Evolutionary conservation across 2,888 invertebrate genomes (phyloP).

Genomic region (Agapetus fuscipes): DNA sequence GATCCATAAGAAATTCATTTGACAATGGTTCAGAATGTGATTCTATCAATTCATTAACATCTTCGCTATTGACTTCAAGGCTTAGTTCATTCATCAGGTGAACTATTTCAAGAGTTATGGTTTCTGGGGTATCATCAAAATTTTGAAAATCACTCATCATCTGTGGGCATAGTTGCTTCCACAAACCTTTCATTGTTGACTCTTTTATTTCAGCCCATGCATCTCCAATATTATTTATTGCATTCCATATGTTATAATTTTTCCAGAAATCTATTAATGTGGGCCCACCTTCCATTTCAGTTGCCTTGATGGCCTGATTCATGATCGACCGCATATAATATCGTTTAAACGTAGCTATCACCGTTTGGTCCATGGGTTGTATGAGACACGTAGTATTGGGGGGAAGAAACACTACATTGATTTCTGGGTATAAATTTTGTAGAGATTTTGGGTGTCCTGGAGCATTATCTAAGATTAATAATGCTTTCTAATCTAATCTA

Average conservation of each 20-base stretch:
- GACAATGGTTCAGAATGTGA: no score
- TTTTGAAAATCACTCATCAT: slow-evolving; percentile 4
- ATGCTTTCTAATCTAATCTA: slow-evolving; percentile 20
- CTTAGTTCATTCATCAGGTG: no score
- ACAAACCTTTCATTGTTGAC: slow-evolving; percentile 3
- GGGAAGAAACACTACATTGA: slow-evolving; percentile 19
- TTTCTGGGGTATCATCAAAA: slow-evolving; percentile 1
- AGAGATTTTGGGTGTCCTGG: slow-evolving; percentile 20
- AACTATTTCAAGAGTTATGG: background rate
- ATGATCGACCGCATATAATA: background rate
- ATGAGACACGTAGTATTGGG: background rate
- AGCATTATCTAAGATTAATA: slow-evolving; percentile 20
- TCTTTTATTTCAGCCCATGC: slow-evolving; percentile 4
- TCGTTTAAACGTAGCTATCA: background rate
- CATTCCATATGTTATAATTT: slow-evolving; percentile 1
- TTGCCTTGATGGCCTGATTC: background rate
- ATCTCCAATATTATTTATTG: slow-evolving; percentile 4
- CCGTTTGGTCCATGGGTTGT: background rate
- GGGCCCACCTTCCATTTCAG: no score
- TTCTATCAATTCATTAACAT: no score
- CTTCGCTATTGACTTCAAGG: no score
- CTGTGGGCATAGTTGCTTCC: background rate
- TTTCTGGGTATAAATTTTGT: slow-evolving; percentile 12
- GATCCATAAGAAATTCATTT: no score
- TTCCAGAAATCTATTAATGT: slow-evolving; percentile 1